phyloP scores from a whole-genome alignment of 2,797 vertebrate species.

The Crenichthys baileyi region DNA sequence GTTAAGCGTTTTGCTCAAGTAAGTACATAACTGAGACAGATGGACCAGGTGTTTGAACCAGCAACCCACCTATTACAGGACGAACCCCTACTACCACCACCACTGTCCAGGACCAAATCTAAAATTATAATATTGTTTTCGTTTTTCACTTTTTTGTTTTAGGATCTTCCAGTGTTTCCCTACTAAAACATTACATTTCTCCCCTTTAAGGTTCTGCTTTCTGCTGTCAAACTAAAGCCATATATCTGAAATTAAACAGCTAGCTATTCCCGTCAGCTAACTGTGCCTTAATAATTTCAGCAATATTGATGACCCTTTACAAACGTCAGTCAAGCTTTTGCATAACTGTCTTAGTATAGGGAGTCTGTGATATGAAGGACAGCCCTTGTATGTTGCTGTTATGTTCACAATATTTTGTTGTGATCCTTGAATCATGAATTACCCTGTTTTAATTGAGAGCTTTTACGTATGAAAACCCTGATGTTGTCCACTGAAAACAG shows the following conservation, averaged over 20 bases:
- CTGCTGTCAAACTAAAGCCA: neutral
- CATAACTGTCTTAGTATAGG: neutral
- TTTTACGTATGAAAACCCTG: neutral
- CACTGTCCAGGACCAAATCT: too few species aligned
- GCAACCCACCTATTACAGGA: too few species aligned
- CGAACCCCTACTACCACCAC: too few species aligned
- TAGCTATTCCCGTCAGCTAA: neutral
- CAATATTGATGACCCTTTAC: neutral
- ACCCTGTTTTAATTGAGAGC: neutral
- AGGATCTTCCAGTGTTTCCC: neutral
- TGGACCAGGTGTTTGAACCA: too few species aligned
- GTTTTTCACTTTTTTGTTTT: neutral
- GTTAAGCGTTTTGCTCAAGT: too few species aligned
- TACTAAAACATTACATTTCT: too few species aligned
- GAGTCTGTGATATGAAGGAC: neutral
- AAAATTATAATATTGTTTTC: too few species aligned
- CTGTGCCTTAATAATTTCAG: neutral
- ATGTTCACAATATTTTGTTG: neutral
- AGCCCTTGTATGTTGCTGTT: neutral
- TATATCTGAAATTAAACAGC: neutral
- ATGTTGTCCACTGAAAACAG: neutral
- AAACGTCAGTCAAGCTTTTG: neutral
- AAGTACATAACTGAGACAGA: too few species aligned
- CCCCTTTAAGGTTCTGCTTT: neutral
- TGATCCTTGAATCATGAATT: neutral